These are phyloP conservation scores for Tychaedon coryphoeus DNA, from an alignment of 2,113 vertebrate genomes.

Conservation along the genomic window DNA sequence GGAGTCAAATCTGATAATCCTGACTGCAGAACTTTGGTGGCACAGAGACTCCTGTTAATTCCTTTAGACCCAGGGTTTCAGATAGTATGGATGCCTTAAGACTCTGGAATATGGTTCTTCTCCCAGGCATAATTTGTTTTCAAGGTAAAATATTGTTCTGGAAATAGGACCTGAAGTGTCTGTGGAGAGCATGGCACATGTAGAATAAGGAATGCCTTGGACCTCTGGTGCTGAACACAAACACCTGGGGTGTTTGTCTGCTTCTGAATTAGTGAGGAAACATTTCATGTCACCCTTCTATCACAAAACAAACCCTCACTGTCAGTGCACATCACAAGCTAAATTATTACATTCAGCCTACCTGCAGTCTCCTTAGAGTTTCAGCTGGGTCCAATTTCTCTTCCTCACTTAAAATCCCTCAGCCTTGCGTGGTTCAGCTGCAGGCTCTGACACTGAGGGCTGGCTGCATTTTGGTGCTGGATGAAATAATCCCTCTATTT, in stretches of 20 bases:
- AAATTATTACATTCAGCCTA: neutral
- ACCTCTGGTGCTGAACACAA: neutral
- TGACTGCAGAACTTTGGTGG: neutral
- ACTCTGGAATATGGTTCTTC: neutral
- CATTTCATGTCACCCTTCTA: neutral
- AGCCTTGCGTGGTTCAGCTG: neutral
- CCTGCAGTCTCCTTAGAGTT: neutral
- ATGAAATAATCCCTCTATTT: slow-evolving; percentile 49
- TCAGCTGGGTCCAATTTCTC: neutral
- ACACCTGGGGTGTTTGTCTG: neutral
- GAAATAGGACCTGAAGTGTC: neutral
- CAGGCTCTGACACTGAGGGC: neutral
- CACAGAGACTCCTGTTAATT: neutral
- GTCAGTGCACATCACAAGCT: neutral
- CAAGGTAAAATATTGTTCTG: slow-evolving; percentile 1
- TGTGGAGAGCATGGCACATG: neutral
- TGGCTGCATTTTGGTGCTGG: neutral
- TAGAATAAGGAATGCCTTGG: neutral
- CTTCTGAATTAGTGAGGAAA: neutral
- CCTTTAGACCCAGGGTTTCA: neutral
- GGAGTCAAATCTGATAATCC: neutral
- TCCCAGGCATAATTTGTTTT: neutral
- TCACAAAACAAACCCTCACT: neutral
- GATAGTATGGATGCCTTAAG: neutral
- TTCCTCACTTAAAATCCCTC: neutral